Percentiles rank a stretch among this genome's conserved stretches.
These are phyloP conservation scores for Acromyrmex charruanus DNA, from an alignment of 1,140 invertebrate genomes.

Conservation along the genomic window DNA sequence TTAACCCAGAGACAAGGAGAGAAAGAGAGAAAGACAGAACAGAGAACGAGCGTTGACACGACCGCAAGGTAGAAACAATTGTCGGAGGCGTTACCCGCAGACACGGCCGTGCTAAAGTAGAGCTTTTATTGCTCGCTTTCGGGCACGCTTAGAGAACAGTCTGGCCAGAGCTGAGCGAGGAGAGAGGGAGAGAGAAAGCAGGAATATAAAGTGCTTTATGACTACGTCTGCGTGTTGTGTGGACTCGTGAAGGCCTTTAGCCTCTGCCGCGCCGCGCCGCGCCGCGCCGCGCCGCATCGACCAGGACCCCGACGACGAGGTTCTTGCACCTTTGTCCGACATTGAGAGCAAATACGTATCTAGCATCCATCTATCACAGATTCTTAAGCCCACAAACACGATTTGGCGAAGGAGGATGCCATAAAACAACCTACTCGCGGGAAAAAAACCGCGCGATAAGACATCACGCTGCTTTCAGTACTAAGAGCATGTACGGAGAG, in stretches of 20 bases:
- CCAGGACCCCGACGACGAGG: slow-evolving; percentile 42
- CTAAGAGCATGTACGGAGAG: background rate
- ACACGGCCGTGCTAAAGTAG: background rate
- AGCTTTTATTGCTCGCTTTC: slow-evolving; percentile 69
- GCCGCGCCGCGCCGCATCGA: background rate
- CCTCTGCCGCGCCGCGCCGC: slow-evolving; percentile 13
- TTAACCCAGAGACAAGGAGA: background rate
- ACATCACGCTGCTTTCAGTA: background rate
- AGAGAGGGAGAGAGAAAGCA: slow-evolving; percentile 22
- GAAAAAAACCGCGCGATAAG: slow-evolving; percentile 30
- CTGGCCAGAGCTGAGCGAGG: background rate
- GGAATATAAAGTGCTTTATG: slow-evolving; percentile 76
- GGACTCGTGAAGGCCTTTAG: slow-evolving; percentile 62
- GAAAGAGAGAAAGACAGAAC: background rate
- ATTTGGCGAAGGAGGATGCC: slow-evolving; percentile 38
- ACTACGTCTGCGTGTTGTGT: slow-evolving; percentile 61
- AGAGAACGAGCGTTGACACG: slow-evolving; percentile 51
- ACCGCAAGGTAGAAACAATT: slow-evolving; percentile 48
- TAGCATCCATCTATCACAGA: slow-evolving; percentile 8
- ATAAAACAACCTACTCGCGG: slow-evolving; percentile 63
- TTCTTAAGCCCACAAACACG: slow-evolving; percentile 60
- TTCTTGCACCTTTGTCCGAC: slow-evolving; percentile 66
- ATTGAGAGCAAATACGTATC: slow-evolving; percentile 56
- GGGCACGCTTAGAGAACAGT: slow-evolving; percentile 62
- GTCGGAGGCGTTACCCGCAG: slow-evolving; percentile 35